Evolutionary conservation across 2,888 invertebrate species (phyloP).

Genomic region (Polymixis lichenea): DNA sequence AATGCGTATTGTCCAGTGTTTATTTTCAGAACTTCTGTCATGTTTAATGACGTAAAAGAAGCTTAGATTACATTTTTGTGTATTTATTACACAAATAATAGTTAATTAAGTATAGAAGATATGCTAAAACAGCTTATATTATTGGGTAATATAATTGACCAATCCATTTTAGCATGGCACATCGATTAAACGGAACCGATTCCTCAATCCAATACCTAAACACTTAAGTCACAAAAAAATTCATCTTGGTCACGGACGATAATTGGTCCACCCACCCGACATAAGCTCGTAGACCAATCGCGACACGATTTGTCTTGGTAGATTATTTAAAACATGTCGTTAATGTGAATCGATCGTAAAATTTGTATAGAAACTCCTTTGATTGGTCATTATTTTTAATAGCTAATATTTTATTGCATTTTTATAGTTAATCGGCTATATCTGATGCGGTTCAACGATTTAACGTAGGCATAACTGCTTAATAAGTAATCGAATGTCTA

Average conservation of each 20-base stretch:
- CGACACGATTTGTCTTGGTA: conserved; percentile 86
- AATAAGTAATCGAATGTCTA: conserved; percentile 68
- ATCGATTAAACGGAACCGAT: conserved; percentile 35
- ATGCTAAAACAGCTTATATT: background rate
- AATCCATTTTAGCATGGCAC: conserved; percentile 9
- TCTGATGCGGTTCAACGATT: conserved; percentile 62
- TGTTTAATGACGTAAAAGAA: conserved; percentile 1
- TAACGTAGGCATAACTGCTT: conserved; percentile 67
- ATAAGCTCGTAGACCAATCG: conserved; percentile 76
- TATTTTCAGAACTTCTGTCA: background rate
- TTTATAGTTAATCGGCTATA: conserved; percentile 70
- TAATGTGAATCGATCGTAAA: conserved; percentile 83
- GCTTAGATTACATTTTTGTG: background rate
- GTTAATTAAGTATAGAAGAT: background rate
- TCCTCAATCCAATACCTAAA: conserved; percentile 49
- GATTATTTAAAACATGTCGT: conserved; percentile 83
- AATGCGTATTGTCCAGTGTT: conserved; percentile 24
- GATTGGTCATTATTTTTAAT: conserved; percentile 83
- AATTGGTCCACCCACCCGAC: conserved; percentile 62
- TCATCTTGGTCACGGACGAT: conserved; percentile 41
- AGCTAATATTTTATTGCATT: conserved; percentile 72
- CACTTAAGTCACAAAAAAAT: conserved; percentile 49
- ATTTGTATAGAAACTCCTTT: conserved; percentile 79
- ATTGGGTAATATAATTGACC: background rate
- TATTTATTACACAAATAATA: background rate